Percentiles rank a stretch among this genome's conserved stretches.
These are phyloP conservation scores for Paramacrobiotus metropolitanus DNA, from an alignment of 1,140 invertebrate species.

Conservation along the genomic window DNA sequence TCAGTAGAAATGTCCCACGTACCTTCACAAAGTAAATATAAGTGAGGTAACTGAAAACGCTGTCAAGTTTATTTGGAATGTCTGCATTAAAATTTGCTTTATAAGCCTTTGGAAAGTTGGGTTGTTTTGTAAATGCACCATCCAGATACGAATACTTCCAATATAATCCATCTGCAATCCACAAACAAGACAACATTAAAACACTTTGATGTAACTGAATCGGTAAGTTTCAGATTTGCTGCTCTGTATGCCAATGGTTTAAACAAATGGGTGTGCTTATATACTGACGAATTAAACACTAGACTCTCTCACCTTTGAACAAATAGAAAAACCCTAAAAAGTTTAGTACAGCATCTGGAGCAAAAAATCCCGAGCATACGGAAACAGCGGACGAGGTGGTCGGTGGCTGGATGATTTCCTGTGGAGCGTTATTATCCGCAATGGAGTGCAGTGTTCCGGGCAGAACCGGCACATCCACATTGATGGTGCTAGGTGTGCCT, in stretches of 20 bases:
- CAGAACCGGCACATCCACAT: too few species aligned
- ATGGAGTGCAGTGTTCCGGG: too few species aligned
- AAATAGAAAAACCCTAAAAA: slow-evolving; percentile 1
- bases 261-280: too few species aligned
- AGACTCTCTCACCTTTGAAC: neutral
- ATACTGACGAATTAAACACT: too few species aligned
- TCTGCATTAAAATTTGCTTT: neutral
- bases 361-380: neutral
- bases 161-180: neutral
- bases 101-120: slow-evolving; percentile 2
- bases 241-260: too few species aligned
- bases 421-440: too few species aligned
- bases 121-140: neutral
- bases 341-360: neutral
- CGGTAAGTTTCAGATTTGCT: too few species aligned
- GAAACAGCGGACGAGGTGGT: neutral
- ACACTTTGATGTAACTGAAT: too few species aligned
- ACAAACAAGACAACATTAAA: neutral
- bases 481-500: too few species aligned
- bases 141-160: neutral
- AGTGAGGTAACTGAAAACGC: slow-evolving; percentile 2
- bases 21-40: slow-evolving; percentile 5
- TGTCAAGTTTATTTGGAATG: neutral
- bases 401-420: too few species aligned
- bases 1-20: too few species aligned